Base-by-base conservation (phyloP, 2,888 invertebrate genomes). In the Oscheius sp. region DNA sequence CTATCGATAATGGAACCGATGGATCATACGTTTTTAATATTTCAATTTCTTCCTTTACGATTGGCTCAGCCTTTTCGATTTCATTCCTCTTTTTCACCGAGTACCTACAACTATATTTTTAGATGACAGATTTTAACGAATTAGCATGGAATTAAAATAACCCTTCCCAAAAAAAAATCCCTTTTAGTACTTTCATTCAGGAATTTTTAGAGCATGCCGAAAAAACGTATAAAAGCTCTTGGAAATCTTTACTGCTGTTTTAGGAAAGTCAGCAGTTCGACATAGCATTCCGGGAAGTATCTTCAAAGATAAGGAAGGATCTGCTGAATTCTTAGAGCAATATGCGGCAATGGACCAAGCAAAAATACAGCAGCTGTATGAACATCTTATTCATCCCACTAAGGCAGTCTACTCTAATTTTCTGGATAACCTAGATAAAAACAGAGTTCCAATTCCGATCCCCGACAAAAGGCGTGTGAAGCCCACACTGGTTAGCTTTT, bases 401-500 rank as follows among this genome's bases (percentile, higher is more conserved):
- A 20, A 27, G n/a, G 15, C 45, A n/a, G 20, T 15, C 12, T 61
- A 45, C 27, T 10, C 1, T 23, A 67, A 65, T 25, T 72, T 70
- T 20, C 33, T 70, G 27, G 61, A 64, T 6, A 48, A 58, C 31
- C 12, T 67, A 10, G 69, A 65, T 12, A 52, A 58, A 23, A 31
- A 50, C 20, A 58, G 70, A n/a, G n/a, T 64, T 23, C 70, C 68
- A 20, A 52, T 73, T 6, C 70, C 70, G 37, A 61, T 73, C 23
- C 29, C 48, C 45, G 70, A 70, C 27, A 20, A n/a, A 1, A 25
- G 58, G 15, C 64, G 70, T 20, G 64, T 68, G 29, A 65, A 53
- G 39, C 2, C 63, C 20, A 58, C 29, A 10, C 27, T 15, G 17
- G 69, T 48, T 2, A 31, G 39, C 12, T 31, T 6, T 5, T 55